Evolutionary conservation across 92 coral and sea anemone genomes (phyloP), one percentile per base, ranked within the genome.

Genomic region (Heteractis magnifica): DNA sequence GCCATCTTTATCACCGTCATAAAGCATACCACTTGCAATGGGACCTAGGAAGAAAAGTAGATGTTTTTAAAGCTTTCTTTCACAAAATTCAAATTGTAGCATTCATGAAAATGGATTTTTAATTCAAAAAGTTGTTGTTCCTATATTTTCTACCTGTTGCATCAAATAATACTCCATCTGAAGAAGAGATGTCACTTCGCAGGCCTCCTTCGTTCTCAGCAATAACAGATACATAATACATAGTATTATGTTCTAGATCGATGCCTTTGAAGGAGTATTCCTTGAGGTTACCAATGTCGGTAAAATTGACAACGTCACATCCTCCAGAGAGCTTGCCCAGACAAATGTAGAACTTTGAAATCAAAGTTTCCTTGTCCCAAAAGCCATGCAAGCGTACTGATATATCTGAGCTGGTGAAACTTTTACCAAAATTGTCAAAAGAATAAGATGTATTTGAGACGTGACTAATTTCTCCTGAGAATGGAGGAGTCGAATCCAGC

Each of bases 401-500:
- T 44, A 94, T 71, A 48, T 56, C 81, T 21, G 94, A 83, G 10
- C 89, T 87, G 10, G 93, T 83, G 68, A 90, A 94, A 41, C 41
- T 41, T 26, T 83, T 71, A 6, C 58, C 21, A 18, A 20, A 8
- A 11, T n/a, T 65, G 48, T 83, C 87, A 34, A 58, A 62, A 19
- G 18, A 77, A 26, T 76, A 34, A 51, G 82, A 82, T 55, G 77
- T 48, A 86, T 82, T 84, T 70, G 76, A 49, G n/a, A 49, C 60
- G 78, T 77, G 89, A n/a, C 26, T 56, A 8, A 94, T 56, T 51
- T 92, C 90, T 12, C 96, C 96, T 59, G 83, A 74, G 51, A 80
- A 52, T 10, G 98, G 98, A 10, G 90, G 94, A 23, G 96, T 88
- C 7, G 94, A 86, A 74, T 94, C 98, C 4, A 94, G 68, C 44